Evolutionary conservation across 30 jellyfish, hydroid and myxozoan genomes (phyloP), one percentile per base, ranked within the genome.

Genomic region (Aurelia coerulea): DNA sequence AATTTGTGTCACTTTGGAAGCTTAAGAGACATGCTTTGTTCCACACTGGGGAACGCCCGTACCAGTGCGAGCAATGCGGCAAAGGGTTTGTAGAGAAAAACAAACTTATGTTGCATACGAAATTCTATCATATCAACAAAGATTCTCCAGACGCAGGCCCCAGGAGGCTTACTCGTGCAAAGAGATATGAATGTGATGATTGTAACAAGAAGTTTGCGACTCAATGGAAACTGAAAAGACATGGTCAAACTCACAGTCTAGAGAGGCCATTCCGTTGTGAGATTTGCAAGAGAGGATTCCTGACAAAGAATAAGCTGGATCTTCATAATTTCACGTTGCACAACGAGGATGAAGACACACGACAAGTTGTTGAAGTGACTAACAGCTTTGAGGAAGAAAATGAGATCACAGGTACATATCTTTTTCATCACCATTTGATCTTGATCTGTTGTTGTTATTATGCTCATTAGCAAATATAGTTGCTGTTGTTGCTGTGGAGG

Each of bases 41-140:
- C 59, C 93, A 84, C 83, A 84, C 86, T 10, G 93, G 93, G 10
- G 93, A 73, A 70, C 74, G 93, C 62, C 93, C 93, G n/a, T 84
- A 68, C 58, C 87, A 84, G 52, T 84, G 93, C 60, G 83, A 62
- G 50, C 93, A 75, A 19, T 84, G 93, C 56, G 88, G 83, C 42
- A 84, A 84, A 37, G 93, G 93, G 32, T 84, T 84, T 52, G 93
- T 84, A 13, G 93, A 84, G 76, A 84, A 84, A 18, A 84, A 84
- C 83, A 84, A 84, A 74, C 52, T 84, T 13, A 73, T 23, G 71
- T 58, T 84, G 19, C 93, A 84, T 63, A 64, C 62, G 41, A 84
- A 73, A 74, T 84, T 71, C 49, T 73, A 14, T 76, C 93, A 84
- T 34, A 5, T 81, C 10, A 83, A 84, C 42, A 84, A 84, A 33